Evolutionary conservation across 2,113 vertebrate species (phyloP).

Genomic region (Equus przewalskii): DNA sequence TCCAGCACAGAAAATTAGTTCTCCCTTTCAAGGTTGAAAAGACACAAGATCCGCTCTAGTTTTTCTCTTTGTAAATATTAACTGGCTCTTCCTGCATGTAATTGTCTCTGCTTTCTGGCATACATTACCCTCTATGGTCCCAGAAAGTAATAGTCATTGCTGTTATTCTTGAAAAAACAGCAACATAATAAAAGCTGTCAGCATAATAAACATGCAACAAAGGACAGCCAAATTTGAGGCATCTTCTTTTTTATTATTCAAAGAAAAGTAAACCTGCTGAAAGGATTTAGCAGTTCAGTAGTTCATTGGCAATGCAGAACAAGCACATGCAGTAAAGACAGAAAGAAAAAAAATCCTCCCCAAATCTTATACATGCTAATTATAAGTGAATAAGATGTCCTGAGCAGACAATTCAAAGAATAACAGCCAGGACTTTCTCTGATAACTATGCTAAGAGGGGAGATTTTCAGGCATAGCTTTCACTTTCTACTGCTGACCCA

Average conservation of each 20-base stretch:
- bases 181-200: slow-evolving; percentile 80
- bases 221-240: slow-evolving; percentile 71
- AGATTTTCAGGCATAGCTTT: slow-evolving; percentile 36
- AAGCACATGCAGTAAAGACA: slow-evolving; percentile 38
- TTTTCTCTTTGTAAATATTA: slow-evolving; percentile 83
- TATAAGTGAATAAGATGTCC: slow-evolving; percentile 70
- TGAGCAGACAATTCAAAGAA: slow-evolving; percentile 58
- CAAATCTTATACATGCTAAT: slow-evolving; percentile 75
- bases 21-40: slow-evolving; percentile 79
- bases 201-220: slow-evolving; percentile 77
- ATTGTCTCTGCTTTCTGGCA: slow-evolving; percentile 68
- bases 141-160: slow-evolving; percentile 71
- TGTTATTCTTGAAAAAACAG: slow-evolving; percentile 79
- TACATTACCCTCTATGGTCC: slow-evolving; percentile 51
- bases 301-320: slow-evolving; percentile 68
- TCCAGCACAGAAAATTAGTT: slow-evolving; percentile 65
- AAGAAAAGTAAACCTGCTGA: slow-evolving; percentile 79
- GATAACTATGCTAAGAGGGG: slow-evolving; percentile 62
- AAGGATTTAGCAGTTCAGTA: slow-evolving; percentile 75
- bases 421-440: slow-evolving; percentile 30
- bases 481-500: neutral
- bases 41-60: slow-evolving; percentile 78
- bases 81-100: slow-evolving; percentile 40
- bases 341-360: neutral
- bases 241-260: slow-evolving; percentile 76